Evolutionary conservation across 2,113 vertebrate species (phyloP).

Genomic region (Barbus barbus): DNA sequence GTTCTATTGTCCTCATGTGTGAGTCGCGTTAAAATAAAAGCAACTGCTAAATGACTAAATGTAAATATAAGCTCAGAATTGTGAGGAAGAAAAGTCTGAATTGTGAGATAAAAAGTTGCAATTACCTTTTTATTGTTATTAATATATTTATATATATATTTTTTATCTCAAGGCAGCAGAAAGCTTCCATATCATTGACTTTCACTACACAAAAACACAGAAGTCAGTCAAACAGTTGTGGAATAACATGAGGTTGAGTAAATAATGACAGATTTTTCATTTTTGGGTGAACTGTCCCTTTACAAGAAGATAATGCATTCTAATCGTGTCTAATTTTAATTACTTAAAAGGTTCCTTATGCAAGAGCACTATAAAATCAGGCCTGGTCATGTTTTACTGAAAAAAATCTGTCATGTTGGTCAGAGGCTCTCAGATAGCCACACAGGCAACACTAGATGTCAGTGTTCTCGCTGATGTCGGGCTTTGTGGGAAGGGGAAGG

Average conservation of each 20-base stretch:
- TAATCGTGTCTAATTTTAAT: neutral
- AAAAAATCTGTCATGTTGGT: neutral
- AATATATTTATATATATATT: neutral
- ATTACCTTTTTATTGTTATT: neutral
- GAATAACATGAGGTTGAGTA: neutral
- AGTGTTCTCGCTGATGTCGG: slow-evolving; percentile 66
- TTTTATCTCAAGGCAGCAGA: neutral
- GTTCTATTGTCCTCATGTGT: too few species aligned
- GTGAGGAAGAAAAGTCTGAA: too few species aligned
- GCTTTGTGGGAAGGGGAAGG: slow-evolving; percentile 40
- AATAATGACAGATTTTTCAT: neutral
- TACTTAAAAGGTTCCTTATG: neutral
- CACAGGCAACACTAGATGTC: slow-evolving; percentile 73
- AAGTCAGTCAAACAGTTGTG: neutral
- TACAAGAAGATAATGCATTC: neutral
- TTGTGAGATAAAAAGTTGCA: neutral
- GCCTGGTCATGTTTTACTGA: neutral
- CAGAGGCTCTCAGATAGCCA: slow-evolving; percentile 33
- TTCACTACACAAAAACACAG: neutral
- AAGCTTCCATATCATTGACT: neutral
- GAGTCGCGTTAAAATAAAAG: too few species aligned
- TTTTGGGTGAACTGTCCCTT: neutral
- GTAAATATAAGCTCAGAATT: too few species aligned
- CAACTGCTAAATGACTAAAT: too few species aligned
- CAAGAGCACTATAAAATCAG: neutral